phyloP scores from a whole-genome alignment of 30 jellyfish, hydroid and myxozoan species.

The Aurelia sp. region DNA sequence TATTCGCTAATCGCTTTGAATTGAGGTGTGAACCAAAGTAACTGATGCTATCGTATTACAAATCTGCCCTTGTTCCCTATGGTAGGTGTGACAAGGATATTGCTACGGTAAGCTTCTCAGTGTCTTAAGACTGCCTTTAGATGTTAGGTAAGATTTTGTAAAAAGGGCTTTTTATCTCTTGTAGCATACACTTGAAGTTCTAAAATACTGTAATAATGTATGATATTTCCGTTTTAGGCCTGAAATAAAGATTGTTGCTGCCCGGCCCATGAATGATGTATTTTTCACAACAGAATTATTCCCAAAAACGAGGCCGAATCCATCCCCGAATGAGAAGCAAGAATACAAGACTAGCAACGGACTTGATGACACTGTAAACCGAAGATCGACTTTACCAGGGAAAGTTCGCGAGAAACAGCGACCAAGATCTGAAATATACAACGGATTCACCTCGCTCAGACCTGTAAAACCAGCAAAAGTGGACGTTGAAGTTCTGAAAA shows the following conservation, averaged over 20 bases:
- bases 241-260: constrained; percentile 53
- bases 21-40: no score
- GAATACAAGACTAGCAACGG: not conserved
- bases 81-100: no score
- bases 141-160: no score
- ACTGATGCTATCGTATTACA: no score
- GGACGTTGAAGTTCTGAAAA: constrained; percentile 24
- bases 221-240: constrained; percentile 36
- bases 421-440: constrained; percentile 62
- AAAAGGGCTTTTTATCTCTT: no score
- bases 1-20: no score
- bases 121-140: no score
- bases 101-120: no score
- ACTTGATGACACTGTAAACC: constrained; percentile 13
- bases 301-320: constrained; percentile 8
- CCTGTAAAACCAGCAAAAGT: constrained; percentile 29
- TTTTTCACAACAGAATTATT: constrained; percentile 8
- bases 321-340: constrained; percentile 23
- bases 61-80: no score
- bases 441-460: constrained; percentile 58
- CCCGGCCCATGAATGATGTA: constrained; percentile 59
- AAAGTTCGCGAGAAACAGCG: constrained; percentile 47
- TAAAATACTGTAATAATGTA: not conserved
- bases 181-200: no score
- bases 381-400: constrained; percentile 45